Conservation (phyloP, 1,140 invertebrate genomes). For the Xylocopa sonorina region DNA sequence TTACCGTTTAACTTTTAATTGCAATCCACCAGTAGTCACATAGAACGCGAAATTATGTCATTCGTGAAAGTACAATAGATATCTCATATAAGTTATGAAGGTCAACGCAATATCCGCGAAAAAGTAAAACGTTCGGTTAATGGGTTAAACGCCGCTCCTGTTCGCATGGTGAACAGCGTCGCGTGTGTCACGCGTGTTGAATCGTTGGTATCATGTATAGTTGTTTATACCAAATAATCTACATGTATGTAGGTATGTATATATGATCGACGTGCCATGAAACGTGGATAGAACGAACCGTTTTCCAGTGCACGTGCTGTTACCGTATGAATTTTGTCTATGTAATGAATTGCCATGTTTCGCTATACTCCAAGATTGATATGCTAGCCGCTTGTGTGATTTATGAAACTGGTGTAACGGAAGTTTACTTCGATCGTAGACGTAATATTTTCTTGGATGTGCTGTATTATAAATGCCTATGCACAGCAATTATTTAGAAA, state of each 20-base stretch:
- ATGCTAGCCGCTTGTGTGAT: not conserved
- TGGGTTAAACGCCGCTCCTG: not conserved
- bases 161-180: slow-evolving; percentile 13
- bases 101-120: not conserved
- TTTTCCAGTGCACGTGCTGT: slow-evolving; percentile 18
- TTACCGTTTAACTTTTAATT: not conserved
- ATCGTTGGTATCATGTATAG: not conserved
- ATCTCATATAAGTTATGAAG: not conserved
- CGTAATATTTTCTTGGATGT: not conserved
- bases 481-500: not conserved
- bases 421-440: not conserved
- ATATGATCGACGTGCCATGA: not conserved
- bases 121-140: slow-evolving; percentile 13
- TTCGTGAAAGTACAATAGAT: not conserved
- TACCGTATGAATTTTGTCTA: not conserved
- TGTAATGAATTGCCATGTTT: not conserved
- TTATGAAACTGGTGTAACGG: slow-evolving; percentile 10
- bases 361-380: not conserved
- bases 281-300: not conserved
- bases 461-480: not conserved
- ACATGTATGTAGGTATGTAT: no score
- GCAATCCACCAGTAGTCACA: no score
- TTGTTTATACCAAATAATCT: no score
- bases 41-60: no score
- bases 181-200: slow-evolving; percentile 35